A percentile compares a stretch with the other conserved stretches of the same genome.
Conservation (phyloP, 2,113 vertebrate species). For the Thunnus thynnus region DNA sequence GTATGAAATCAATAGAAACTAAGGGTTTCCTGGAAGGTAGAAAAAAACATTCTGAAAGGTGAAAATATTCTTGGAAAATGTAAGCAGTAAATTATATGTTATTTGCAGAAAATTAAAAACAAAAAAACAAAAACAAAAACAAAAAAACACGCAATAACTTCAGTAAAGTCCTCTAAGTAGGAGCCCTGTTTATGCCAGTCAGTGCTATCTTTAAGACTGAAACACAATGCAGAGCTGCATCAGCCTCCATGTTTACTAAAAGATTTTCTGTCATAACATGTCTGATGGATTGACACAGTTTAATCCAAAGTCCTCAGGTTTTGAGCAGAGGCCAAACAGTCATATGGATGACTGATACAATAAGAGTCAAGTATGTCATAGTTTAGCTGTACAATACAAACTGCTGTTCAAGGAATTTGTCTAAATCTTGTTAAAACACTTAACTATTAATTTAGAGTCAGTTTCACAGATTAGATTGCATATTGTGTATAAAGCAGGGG, state of each 20-base stretch:
- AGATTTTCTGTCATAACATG: conserved; percentile 26
- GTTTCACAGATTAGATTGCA: conserved; percentile 28
- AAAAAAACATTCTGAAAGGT: neutral
- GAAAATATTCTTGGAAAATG: neutral
- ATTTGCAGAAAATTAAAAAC: neutral
- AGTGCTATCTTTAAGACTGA: conserved; percentile 20
- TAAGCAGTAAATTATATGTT: neutral
- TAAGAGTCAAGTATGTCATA: conserved; percentile 18
- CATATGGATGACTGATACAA: conserved; percentile 18
- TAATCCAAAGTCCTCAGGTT: conserved; percentile 23
- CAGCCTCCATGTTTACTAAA: conserved; percentile 18
- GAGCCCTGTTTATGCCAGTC: neutral
- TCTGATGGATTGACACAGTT: conserved; percentile 27
- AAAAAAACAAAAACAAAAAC: neutral
- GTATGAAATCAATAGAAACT: neutral
- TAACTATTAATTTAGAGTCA: conserved; percentile 43
- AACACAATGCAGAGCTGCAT: conserved; percentile 17
- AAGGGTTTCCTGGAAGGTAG: neutral
- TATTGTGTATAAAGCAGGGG: conserved; percentile 32
- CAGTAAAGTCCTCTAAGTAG: neutral
- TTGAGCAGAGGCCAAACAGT: conserved; percentile 8
- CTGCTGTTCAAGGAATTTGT: conserved; percentile 2
- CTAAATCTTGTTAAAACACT: conserved; percentile 33
- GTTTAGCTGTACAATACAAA: conserved; percentile 3
- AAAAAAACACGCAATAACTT: neutral